Percentiles rank a stretch among this genome's conserved stretches.
These are phyloP conservation scores for Edolisoma coerulescens DNA, from an alignment of 2,113 vertebrate genomes.

Conservation along the genomic window DNA sequence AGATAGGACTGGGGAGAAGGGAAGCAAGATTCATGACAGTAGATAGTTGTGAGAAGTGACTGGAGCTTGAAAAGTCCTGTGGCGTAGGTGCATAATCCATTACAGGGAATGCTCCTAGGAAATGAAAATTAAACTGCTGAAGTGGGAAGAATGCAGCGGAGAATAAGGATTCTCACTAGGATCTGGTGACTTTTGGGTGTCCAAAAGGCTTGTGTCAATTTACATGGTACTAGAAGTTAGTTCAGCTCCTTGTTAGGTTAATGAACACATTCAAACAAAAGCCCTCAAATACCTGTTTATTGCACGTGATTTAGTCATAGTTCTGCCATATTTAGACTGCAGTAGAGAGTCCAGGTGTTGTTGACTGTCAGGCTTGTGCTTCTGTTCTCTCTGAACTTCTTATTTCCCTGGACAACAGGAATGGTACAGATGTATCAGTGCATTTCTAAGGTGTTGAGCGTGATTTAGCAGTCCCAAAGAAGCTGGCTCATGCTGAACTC, in stretches of 20 bases:
- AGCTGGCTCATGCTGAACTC: neutral
- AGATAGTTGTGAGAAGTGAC: neutral
- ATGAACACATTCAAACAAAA: neutral
- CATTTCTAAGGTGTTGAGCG: neutral
- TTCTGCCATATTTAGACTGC: neutral
- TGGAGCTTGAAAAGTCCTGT: neutral
- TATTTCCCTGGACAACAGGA: neutral
- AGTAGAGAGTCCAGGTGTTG: neutral
- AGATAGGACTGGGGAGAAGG: neutral
- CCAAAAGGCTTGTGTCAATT: neutral
- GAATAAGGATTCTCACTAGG: neutral
- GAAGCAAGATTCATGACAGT: neutral
- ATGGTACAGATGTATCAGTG: neutral
- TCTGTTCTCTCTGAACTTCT: neutral
- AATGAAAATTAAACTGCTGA: neutral
- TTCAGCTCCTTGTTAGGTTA: neutral
- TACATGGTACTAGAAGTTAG: neutral
- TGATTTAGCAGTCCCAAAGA: neutral
- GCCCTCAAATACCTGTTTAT: neutral
- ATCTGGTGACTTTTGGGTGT: neutral
- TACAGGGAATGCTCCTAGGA: neutral
- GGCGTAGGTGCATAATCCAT: too few species aligned
- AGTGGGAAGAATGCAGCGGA: neutral
- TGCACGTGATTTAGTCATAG: neutral
- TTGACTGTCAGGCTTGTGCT: neutral